Base-by-base conservation (phyloP, 2,797 vertebrate species). In the Mycteria americana region DNA sequence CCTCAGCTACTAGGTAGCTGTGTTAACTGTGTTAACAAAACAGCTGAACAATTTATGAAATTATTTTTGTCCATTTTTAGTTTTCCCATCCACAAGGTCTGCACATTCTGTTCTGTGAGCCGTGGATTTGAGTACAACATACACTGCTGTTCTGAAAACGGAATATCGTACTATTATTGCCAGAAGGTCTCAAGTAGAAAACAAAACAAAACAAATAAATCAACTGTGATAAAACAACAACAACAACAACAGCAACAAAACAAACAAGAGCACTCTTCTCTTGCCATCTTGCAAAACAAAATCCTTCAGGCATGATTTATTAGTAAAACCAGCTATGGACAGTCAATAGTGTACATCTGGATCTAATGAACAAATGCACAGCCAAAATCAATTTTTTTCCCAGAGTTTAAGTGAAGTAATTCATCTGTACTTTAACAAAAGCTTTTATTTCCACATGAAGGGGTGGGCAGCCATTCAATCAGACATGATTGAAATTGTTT, bases 311-410 rank as follows among this genome's bases (percentile, higher is more conserved):
- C 85, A 41, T 53, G 56, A 91, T 82, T 95, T 95, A 96, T 97
- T 95, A 81, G 50, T 46, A 87, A 96, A 97, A 88, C 69, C 79
- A 87, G 28, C 86, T 91, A 80, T 28, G 91, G 91, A 72, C 89
- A 92, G 51, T 85, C 96, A 97, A 85, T 96, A 88, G 43, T 67
- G 33, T 89, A 85, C 97, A 97, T 97, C 96, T 98, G 97, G 95
- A 95, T 97, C 54, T 97, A 95, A 97, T 97, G 97, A 97, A 95
- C 35, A 85, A 92, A 94, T 74, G n/a, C 78, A 83, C 85, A 95
- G 75, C 87, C 85, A 89, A 95, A 94, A 92, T 59, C 11, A 74
- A 27, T 85, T 84, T 54, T 56, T 50, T 75, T 72, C 11, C 14
- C 22, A 28, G 41, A 14, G 50, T 95, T 97, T 93, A 97, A 96